Conservation (phyloP, 2,888 invertebrate species). For the Formica aserva region DNA sequence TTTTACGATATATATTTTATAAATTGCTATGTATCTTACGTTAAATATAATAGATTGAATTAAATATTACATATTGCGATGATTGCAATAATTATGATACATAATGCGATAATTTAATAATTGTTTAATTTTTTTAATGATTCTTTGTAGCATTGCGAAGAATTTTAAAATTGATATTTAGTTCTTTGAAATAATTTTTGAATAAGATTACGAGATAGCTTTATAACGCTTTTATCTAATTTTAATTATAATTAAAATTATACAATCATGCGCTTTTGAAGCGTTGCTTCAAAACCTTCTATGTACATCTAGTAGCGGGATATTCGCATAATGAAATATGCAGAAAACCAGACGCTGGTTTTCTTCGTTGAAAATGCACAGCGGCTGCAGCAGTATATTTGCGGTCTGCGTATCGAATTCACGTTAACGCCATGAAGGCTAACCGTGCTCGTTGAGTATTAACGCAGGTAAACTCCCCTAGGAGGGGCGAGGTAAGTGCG, state of each 20-base stretch:
- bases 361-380: constrained; percentile 37
- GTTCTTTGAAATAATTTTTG: constrained; percentile 1
- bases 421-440: constrained; percentile 64
- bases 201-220: background rate
- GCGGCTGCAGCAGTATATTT: constrained; percentile 53
- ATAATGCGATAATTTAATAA: background rate
- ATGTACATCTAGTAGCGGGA: background rate
- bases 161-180: background rate
- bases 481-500: constrained; percentile 7
- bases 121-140: background rate
- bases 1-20: background rate
- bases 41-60: background rate
- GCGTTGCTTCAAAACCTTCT: background rate
- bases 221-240: background rate
- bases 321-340: constrained; percentile 38
- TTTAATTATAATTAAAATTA: background rate
- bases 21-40: too few relatives aligned
- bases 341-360: constrained; percentile 51
- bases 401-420: constrained; percentile 65
- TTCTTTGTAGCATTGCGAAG: background rate
- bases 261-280: background rate
- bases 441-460: constrained; percentile 45
- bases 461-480: constrained; percentile 49
- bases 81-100: background rate
- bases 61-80: background rate